Evolutionary conservation across 2,797 vertebrate species (phyloP).

Genomic region (Liasis olivaceus): DNA sequence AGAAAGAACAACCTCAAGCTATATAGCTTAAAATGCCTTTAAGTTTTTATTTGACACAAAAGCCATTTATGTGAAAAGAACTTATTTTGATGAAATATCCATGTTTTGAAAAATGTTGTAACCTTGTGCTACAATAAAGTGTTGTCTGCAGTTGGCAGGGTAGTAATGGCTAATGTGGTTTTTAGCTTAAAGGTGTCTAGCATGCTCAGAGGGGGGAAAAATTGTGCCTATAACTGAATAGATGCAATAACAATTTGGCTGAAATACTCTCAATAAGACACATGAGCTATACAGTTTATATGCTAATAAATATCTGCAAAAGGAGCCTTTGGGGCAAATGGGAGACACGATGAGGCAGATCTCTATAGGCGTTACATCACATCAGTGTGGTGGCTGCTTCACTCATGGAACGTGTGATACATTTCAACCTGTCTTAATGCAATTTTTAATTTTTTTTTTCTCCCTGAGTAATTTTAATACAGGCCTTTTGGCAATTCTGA

Average conservation of each 20-base stretch:
- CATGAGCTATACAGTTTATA: not conserved
- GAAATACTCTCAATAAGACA: not conserved
- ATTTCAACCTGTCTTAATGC: not conserved
- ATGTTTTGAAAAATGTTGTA: slow-evolving; percentile 50
- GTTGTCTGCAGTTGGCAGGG: slow-evolving; percentile 55
- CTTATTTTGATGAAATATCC: slow-evolving; percentile 59
- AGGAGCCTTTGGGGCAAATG: not conserved
- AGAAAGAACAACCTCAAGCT: not conserved
- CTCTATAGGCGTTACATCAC: not conserved
- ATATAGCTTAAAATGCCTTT: slow-evolving; percentile 31
- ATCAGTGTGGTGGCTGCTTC: not conserved
- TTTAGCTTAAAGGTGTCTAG: slow-evolving; percentile 55
- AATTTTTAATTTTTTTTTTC: not conserved
- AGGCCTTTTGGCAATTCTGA: not conserved
- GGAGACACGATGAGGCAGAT: not conserved
- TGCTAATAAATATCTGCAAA: not conserved
- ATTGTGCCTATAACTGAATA: not conserved
- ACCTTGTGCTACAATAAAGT: slow-evolving; percentile 52
- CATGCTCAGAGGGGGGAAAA: not conserved
- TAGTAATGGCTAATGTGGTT: slow-evolving; percentile 52
- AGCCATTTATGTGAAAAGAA: slow-evolving; percentile 51
- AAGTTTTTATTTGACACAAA: slow-evolving; percentile 16
- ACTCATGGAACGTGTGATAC: not conserved
- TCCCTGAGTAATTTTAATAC: not conserved
- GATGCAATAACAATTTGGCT: not conserved